Evolutionary conservation across 1,140 invertebrate genomes (phyloP).

Genomic region (Schmidtea mediterranea): DNA sequence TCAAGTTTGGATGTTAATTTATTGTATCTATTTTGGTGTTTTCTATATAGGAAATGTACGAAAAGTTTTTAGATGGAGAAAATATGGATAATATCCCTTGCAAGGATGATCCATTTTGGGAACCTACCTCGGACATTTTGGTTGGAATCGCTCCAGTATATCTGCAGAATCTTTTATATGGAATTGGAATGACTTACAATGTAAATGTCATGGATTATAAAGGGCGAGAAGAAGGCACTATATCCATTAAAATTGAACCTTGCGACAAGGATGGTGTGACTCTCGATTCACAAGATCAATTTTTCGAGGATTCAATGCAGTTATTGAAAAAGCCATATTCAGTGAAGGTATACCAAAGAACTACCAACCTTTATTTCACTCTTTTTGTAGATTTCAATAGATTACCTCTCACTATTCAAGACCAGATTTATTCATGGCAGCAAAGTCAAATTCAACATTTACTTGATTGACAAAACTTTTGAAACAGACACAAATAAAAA

Average conservation of each 20-base stretch:
- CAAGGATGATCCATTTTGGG: conserved; percentile 28
- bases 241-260: conserved; percentile 21
- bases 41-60: conserved; percentile 21
- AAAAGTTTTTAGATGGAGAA: conserved; percentile 21
- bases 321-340: conserved; percentile 20
- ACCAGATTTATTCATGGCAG: too few relatives aligned
- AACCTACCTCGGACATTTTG: conserved; percentile 23
- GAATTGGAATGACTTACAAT: conserved; percentile 24
- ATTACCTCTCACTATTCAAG: too few relatives aligned
- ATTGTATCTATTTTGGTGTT: neutral
- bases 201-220: conserved; percentile 23
- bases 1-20: too few relatives aligned
- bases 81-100: conserved; percentile 15
- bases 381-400: too few relatives aligned
- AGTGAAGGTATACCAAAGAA: conserved; percentile 26
- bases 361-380: too few relatives aligned
- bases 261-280: conserved; percentile 24
- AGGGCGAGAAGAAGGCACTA: conserved; percentile 20
- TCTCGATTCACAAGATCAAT: conserved; percentile 17
- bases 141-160: conserved; percentile 24
- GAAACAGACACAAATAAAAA: neutral
- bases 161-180: conserved; percentile 22
- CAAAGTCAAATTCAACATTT: neutral
- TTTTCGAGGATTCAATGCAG: conserved; percentile 22
- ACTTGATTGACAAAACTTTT: neutral